phyloP scores from a whole-genome alignment of 1,140 invertebrate genomes.

The Lepidurus couesii region DNA sequence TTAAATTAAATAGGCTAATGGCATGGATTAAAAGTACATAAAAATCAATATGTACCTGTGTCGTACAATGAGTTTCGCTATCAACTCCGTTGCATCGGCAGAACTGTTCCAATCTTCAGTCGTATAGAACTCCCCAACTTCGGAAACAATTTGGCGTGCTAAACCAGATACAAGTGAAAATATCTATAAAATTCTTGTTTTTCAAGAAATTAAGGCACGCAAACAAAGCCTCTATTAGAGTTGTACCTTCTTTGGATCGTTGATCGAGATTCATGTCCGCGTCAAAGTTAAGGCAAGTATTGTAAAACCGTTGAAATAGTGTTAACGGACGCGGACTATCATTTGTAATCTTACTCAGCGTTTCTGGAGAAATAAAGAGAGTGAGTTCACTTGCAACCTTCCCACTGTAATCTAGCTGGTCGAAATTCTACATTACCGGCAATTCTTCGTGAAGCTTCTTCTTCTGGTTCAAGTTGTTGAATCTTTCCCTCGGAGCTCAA shows the following conservation, averaged over 20 bases:
- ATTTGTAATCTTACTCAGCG: background rate
- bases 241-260: background rate
- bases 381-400: background rate
- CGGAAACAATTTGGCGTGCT: background rate
- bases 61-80: background rate
- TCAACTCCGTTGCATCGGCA: background rate
- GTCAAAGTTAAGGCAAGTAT: background rate
- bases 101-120: background rate
- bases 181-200: too few species aligned
- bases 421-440: background rate
- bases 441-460: constrained; percentile 5
- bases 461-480: background rate
- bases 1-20: background rate
- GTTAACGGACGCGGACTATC: background rate
- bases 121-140: background rate
- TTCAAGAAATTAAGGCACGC: too few species aligned
- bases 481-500: background rate
- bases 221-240: background rate
- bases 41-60: background rate
- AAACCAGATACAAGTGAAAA: background rate
- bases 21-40: background rate
- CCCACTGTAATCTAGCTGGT: background rate
- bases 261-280: background rate
- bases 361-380: background rate
- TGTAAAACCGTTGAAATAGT: background rate